Evolutionary conservation across 2,888 invertebrate genomes (phyloP), one percentile per base, ranked within the genome.

Genomic region (Yponomeuta sedellus): DNA sequence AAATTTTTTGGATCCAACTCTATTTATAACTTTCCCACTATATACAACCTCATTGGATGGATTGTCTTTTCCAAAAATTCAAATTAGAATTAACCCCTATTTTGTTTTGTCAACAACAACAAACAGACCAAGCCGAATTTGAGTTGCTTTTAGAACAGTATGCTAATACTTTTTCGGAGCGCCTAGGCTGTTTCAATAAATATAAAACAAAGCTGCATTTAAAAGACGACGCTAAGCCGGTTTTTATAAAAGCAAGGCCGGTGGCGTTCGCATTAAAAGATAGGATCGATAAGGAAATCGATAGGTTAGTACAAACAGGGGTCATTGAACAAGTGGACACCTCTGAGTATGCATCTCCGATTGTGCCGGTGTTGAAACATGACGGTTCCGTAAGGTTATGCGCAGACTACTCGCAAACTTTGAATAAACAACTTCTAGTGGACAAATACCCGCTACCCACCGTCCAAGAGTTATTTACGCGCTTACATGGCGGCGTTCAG

Each of bases 341-440:
- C 19, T 67, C 67, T 0, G 68, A 69, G 20, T 69, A 64, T 44
- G 68, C 68, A 34, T 66, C 66, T 5, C 34, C 34, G 34, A 34
- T 34, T 34, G 34, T 34, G 8, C 34, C 34, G 8, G 34, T 34
- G 10, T 34, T 34, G 10, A 34, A 34, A 8, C 34, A 34, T 5
- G 10, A 34, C 10, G 34, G 34, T 34, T 34, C 34, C 8, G 8
- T 34, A 8, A 34, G 34, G 10, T 8, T 34, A 1, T 34, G 34
- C 34, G 34, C 28, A n/a, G 65, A 65, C 19, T 65, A 57, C 20
- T 65, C 65, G 19, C 8, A 22, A 34, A 65, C 66, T 2, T 61
- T 68, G 12, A 69, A 69, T 22, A 68, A 68, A 66, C 67, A 66
- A 39, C 28, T 68, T 8, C 0, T 66, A 19, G 40, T 67, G 0